phyloP scores from a whole-genome alignment of 2,888 invertebrate genomes.

The Falcaria lacertinaria region DNA sequence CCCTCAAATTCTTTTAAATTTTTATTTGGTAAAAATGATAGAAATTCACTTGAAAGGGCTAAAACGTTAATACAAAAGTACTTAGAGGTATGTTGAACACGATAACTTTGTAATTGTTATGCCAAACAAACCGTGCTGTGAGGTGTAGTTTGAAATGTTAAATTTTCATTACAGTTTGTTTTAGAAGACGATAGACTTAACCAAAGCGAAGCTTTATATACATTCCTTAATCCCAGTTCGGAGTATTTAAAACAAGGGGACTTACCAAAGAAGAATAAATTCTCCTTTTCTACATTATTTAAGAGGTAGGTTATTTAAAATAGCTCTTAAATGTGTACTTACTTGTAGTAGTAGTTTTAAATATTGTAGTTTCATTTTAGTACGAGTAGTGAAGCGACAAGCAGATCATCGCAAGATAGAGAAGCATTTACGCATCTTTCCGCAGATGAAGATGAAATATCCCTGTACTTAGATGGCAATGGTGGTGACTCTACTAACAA shows the following conservation, averaged over 20 bases:
- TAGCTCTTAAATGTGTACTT: neutral
- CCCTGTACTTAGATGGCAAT: slow-evolving; percentile 86
- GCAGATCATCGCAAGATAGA: slow-evolving; percentile 61
- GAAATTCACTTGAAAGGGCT: slow-evolving; percentile 88
- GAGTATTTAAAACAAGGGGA: slow-evolving; percentile 91
- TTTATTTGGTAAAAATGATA: slow-evolving; percentile 90
- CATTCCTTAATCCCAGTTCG: slow-evolving; percentile 94
- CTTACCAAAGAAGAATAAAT: slow-evolving; percentile 91
- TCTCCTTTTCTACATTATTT: slow-evolving; percentile 91
- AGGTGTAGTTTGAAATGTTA: too few species aligned
- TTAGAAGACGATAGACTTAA: slow-evolving; percentile 92
- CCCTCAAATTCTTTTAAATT: slow-evolving; percentile 91
- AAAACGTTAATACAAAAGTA: slow-evolving; percentile 91
- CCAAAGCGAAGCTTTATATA: slow-evolving; percentile 93
- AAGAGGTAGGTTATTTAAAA: slow-evolving; percentile 82
- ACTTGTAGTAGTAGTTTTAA: neutral
- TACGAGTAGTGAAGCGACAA: slow-evolving; percentile 74
- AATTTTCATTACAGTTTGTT: slow-evolving; percentile 83
- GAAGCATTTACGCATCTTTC: slow-evolving; percentile 83
- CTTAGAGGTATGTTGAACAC: slow-evolving; percentile 83
- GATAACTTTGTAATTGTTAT: too few species aligned
- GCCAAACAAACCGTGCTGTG: too few species aligned
- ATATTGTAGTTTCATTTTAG: slow-evolving; percentile 40
- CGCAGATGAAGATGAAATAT: slow-evolving; percentile 90
- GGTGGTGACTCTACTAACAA: slow-evolving; percentile 54